phyloP scores from a whole-genome alignment of 1,140 invertebrate genomes.

The Drosophila jambulina region DNA sequence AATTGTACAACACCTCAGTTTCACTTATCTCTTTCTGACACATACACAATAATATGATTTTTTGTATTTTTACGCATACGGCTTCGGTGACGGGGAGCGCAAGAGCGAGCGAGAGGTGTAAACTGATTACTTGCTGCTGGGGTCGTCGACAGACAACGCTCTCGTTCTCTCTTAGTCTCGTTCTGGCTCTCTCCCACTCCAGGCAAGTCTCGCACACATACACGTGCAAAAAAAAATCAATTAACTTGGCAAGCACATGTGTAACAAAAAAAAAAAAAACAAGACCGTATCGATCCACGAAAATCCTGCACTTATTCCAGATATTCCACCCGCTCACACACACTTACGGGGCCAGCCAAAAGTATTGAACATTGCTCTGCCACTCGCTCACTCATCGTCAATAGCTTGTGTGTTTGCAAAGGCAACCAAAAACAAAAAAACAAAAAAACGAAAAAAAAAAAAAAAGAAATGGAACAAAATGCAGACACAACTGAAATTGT shows the following conservation, averaged over 20 bases:
- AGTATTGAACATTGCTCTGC: constrained; percentile 17
- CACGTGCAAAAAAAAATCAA: constrained; percentile 69
- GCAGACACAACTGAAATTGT: constrained; percentile 9
- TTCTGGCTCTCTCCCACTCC: constrained; percentile 19
- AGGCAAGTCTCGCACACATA: constrained; percentile 22
- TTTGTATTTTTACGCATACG: constrained; percentile 26
- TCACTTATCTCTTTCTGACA: constrained; percentile 14
- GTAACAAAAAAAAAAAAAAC: constrained; percentile 47
- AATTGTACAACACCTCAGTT: not conserved
- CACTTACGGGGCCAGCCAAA: constrained; percentile 21
- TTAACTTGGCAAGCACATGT: constrained; percentile 70
- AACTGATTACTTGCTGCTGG: constrained; percentile 18
- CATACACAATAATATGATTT: constrained; percentile 4
- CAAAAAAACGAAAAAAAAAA: not conserved
- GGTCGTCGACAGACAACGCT: constrained; percentile 40
- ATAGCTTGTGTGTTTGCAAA: constrained; percentile 37
- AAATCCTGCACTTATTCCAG: constrained; percentile 32
- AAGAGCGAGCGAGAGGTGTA: constrained; percentile 24
- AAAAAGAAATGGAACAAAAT: constrained; percentile 5
- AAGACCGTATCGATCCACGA: constrained; percentile 17
- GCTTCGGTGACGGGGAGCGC: constrained; percentile 6
- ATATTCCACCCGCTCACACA: constrained; percentile 22
- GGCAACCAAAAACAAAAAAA: constrained; percentile 15
- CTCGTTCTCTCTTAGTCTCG: constrained; percentile 22
- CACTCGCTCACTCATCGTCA: constrained; percentile 33